Percentiles rank a stretch among this genome's conserved stretches.
phyloP scores from a whole-genome alignment of 1,140 invertebrate species.

The Caenorhabditis inopinata region DNA sequence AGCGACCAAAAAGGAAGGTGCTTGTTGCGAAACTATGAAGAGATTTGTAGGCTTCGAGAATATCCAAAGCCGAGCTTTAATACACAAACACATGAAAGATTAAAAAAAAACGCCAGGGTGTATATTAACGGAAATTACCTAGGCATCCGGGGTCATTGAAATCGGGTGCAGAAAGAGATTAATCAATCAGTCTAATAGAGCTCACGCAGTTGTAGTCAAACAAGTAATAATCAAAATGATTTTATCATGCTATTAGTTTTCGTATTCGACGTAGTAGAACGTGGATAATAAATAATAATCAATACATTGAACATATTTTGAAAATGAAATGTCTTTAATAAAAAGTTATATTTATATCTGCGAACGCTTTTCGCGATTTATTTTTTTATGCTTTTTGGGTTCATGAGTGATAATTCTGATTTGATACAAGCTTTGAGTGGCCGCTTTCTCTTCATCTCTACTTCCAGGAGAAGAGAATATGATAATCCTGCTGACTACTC shows the following conservation, averaged over 20 bases:
- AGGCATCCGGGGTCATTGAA: background rate
- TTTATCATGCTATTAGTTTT: no score
- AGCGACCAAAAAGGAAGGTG: background rate
- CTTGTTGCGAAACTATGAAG: background rate
- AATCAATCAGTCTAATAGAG: no score
- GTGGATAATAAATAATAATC: no score
- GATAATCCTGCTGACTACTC: background rate
- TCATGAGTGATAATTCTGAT: constrained; percentile 9
- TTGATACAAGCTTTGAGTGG: background rate
- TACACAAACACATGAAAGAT: no score
- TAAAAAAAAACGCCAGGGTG: no score
- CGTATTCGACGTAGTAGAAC: no score
- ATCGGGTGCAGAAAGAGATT: no score
- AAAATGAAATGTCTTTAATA: background rate
- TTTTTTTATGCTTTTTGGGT: constrained; percentile 11
- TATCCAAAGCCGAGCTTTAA: background rate
- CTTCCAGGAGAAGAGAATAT: background rate
- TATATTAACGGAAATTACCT: background rate
- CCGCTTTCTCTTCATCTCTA: background rate
- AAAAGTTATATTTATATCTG: constrained; percentile 13
- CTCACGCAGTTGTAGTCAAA: no score
- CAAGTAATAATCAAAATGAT: no score
- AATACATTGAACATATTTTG: background rate
- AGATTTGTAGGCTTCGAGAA: background rate
- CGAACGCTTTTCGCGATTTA: background rate